Conservation (phyloP, 2,797 vertebrate species). For the Xenentodon cancila region DNA sequence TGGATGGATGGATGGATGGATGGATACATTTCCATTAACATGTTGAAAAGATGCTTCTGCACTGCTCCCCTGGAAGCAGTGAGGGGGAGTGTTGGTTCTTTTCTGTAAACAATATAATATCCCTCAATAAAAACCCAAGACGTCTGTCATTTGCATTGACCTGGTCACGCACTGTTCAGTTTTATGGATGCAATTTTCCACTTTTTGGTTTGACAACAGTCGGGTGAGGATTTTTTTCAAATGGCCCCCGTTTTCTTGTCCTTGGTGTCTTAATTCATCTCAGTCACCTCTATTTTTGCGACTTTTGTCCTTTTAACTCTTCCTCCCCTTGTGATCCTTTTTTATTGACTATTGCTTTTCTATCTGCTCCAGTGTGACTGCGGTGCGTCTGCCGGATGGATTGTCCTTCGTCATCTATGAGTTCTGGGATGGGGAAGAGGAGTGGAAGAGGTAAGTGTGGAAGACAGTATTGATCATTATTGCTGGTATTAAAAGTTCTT, state of each 20-base stretch:
- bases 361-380: slow-evolving; percentile 83
- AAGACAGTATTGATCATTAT: not conserved
- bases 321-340: slow-evolving; percentile 24
- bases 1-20: too few species aligned
- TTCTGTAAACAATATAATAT: slow-evolving; percentile 20
- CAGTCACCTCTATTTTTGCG: not conserved
- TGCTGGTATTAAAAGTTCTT: not conserved
- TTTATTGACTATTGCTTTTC: slow-evolving; percentile 3
- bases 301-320: not conserved
- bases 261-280: slow-evolving; percentile 11
- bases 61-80: not conserved
- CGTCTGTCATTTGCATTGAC: too few species aligned
- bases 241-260: not conserved
- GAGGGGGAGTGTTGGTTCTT: slow-evolving; percentile 2
- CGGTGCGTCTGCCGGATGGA: slow-evolving; percentile 89
- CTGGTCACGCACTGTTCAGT: not conserved
- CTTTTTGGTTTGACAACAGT: not conserved
- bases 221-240: not conserved
- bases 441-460: slow-evolving; percentile 91
- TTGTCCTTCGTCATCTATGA: slow-evolving; percentile 94
- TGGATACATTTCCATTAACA: not conserved
- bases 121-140: slow-evolving; percentile 9
- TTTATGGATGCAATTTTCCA: slow-evolving; percentile 8
- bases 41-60: slow-evolving; percentile 1
- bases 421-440: slow-evolving; percentile 97